Base-by-base conservation (phyloP, 2,888 invertebrate species). In the Papilio gigon region DNA sequence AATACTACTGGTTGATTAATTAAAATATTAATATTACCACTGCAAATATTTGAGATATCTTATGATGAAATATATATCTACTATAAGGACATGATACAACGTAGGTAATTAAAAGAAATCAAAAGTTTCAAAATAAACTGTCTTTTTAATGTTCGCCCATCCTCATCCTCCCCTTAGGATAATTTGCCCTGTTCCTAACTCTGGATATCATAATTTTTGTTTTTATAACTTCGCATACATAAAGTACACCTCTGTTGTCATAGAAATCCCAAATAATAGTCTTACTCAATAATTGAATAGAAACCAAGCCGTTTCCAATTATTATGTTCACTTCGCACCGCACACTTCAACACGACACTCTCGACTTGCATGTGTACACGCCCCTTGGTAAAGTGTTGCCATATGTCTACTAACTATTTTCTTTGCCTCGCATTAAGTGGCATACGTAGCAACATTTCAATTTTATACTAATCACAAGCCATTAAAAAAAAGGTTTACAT, bases 41-140 rank as follows among this genome's bases (percentile, higher is more conserved):
- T 92, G 91, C 91, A 92, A 92, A 92, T 92, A 92, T 91, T 92
- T 92, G 90, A 92, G 87, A 91, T 92, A 92, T 92, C 92, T 92
- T 92, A 92, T 92, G 91, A 92, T 92, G 89, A 90, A 88, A 92
- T 92, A 92, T 92, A 92, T 92, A 92, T 92, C 91, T 92, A 92
- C 92, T 92, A 87, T 92, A 92, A 92, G 92, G 89, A 92, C 92
- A 92, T 92, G 92, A 92, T 92, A 90, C 92, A 92, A 88, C 92
- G 92, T 92, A 92, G 92, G 92, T 92, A 92, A 93, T 92, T 92
- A 92, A 92, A 92, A 92, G 92, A 90, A 92, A 92, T 91, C 91
- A 89, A 92, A 92, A 92, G 87, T 88, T 91, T 92, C 85, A 92
- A 92, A 90, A 90, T 87, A 89, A 66, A 86, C 83, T 89, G 86